phyloP scores from a whole-genome alignment of 2,888 invertebrate species.

The Lycia hirtaria region DNA sequence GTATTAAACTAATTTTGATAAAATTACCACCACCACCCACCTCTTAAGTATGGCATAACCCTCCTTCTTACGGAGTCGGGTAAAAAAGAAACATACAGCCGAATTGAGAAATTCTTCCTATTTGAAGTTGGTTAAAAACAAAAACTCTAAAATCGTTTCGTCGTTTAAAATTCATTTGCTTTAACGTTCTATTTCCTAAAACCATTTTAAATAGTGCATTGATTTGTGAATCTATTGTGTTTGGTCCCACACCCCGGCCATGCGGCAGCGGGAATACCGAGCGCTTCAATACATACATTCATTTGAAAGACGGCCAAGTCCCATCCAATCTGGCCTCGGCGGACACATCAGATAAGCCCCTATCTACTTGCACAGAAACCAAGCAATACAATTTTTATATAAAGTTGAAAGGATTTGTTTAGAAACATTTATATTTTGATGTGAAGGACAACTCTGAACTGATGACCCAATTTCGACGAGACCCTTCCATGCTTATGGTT shows the following conservation, averaged over 20 bases:
- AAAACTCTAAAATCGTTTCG: no score
- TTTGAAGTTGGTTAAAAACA: no score
- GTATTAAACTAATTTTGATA: no score
- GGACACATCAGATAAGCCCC: conserved; percentile 54
- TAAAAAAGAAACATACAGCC: no score
- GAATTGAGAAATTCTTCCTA: no score
- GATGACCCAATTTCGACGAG: conserved; percentile 19
- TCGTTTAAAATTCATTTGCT: background rate
- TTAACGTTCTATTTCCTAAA: background rate
- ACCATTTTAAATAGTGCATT: background rate
- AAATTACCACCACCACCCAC: no score
- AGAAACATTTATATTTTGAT: conserved; percentile 30
- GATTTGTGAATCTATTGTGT: conserved; percentile 15
- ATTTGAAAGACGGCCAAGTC: conserved; percentile 44
- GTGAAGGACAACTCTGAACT: conserved; percentile 16
- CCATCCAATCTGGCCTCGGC: conserved; percentile 50
- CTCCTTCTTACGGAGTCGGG: no score
- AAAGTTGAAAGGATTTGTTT: conserved; percentile 35
- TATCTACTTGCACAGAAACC: conserved; percentile 37
- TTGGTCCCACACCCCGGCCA: conserved; percentile 12
- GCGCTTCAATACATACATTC: conserved; percentile 26
- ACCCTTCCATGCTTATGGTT: background rate
- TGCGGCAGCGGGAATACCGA: background rate
- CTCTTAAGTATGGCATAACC: no score
- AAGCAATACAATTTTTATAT: conserved; percentile 41